phyloP scores from a whole-genome alignment of 2,797 vertebrate genomes.

The Sebastes flavidus region DNA sequence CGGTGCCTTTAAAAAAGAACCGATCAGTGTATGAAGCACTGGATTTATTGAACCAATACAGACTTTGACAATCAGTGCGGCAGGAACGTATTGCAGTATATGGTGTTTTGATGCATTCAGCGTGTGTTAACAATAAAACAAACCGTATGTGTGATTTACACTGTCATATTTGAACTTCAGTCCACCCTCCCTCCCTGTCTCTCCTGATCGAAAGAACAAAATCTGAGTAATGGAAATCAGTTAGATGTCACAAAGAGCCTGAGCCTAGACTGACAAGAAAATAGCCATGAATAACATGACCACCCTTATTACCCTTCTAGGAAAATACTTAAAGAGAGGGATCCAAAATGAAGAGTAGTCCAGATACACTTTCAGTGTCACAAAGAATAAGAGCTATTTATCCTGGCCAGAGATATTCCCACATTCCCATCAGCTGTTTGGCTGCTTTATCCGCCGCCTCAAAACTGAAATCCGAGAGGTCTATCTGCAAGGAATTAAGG shows the following conservation, averaged over 20 bases:
- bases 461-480: slow-evolving; percentile 45
- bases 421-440: slow-evolving; percentile 67
- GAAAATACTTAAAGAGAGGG: slow-evolving; percentile 75
- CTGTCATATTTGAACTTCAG: slow-evolving; percentile 68
- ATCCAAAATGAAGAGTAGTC: slow-evolving; percentile 76
- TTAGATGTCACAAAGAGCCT: slow-evolving; percentile 70
- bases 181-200: slow-evolving; percentile 58
- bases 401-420: slow-evolving; percentile 56
- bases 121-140: slow-evolving; percentile 49
- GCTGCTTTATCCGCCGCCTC: slow-evolving; percentile 25
- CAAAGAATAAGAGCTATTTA: slow-evolving; percentile 67
- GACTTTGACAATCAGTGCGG: slow-evolving; percentile 35
- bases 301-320: slow-evolving; percentile 74
- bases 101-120: slow-evolving; percentile 44
- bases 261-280: slow-evolving; percentile 81
- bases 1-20: slow-evolving; percentile 21
- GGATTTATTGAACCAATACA: slow-evolving; percentile 54
- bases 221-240: slow-evolving; percentile 75
- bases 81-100: slow-evolving; percentile 24
- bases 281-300: slow-evolving; percentile 82
- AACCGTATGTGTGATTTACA: slow-evolving; percentile 46
- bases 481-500: slow-evolving; percentile 66
- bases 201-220: slow-evolving; percentile 54
- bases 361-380: slow-evolving; percentile 75
- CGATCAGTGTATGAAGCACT: slow-evolving; percentile 30